Conservation (phyloP, 2,797 vertebrate species). For the Triplophysa yarkandensis region DNA sequence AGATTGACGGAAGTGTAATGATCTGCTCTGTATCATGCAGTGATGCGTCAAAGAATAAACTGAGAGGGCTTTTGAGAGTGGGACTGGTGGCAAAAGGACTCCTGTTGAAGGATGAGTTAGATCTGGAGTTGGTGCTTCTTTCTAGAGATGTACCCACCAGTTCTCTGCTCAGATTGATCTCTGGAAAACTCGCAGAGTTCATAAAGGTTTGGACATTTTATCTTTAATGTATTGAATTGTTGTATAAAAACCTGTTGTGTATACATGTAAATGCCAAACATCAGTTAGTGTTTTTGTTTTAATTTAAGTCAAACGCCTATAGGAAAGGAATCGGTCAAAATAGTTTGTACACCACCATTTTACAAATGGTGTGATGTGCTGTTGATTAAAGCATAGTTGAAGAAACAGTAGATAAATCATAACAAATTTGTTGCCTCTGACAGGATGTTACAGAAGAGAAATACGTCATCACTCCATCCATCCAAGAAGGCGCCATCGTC, state of each 20-base stretch:
- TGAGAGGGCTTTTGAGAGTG: slow-evolving; percentile 93
- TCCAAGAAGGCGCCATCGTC: slow-evolving; percentile 81
- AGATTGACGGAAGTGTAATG: background rate
- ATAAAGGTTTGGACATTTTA: slow-evolving; percentile 71
- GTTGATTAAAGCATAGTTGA: too few relatives aligned
- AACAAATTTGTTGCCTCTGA: background rate
- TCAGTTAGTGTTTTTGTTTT: background rate
- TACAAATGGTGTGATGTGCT: too few relatives aligned
- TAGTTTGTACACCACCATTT: too few relatives aligned
- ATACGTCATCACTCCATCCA: slow-evolving; percentile 81
- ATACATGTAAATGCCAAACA: too few relatives aligned
- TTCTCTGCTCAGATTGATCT: slow-evolving; percentile 83
- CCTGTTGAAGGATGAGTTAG: slow-evolving; percentile 88
- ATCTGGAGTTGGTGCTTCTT: slow-evolving; percentile 90
- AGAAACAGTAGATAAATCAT: too few relatives aligned
- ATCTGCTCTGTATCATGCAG: slow-evolving; percentile 27
- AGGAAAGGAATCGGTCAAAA: too few relatives aligned
- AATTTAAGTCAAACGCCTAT: too few relatives aligned
- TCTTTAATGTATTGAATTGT: background rate
- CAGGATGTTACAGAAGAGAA: slow-evolving; percentile 77
- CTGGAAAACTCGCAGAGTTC: slow-evolving; percentile 83
- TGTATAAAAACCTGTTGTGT: background rate
- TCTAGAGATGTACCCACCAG: slow-evolving; percentile 88
- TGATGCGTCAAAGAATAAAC: slow-evolving; percentile 75
- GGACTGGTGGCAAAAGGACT: slow-evolving; percentile 94